Evolutionary conservation across 2,113 vertebrate species (phyloP).

Genomic region (Sebastes fasciatus): DNA sequence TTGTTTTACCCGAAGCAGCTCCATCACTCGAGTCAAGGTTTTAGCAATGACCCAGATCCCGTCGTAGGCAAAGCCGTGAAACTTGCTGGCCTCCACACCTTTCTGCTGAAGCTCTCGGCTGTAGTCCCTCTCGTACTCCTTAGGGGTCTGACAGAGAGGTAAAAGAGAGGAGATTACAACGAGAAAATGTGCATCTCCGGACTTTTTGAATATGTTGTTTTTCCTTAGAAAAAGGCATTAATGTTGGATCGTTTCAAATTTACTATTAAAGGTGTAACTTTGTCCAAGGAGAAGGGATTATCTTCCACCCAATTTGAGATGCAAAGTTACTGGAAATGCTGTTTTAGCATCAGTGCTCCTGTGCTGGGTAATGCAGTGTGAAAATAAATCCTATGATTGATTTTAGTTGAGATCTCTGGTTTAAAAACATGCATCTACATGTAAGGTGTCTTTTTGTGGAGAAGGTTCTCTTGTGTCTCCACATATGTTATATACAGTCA

Average conservation of each 20-base stretch:
- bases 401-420: background rate
- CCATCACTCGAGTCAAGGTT: conserved; percentile 94
- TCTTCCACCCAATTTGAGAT: conserved; percentile 21
- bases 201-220: background rate
- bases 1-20: conserved; percentile 89
- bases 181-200: conserved; percentile 8
- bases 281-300: background rate
- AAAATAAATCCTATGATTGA: conserved; percentile 26
- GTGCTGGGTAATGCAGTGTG: background rate
- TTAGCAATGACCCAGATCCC: conserved; percentile 99
- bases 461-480: background rate
- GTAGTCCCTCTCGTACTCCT: conserved; percentile 96
- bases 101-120: conserved; percentile 91
- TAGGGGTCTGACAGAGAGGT: conserved; percentile 88
- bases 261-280: conserved; percentile 5
- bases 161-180: background rate
- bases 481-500: background rate
- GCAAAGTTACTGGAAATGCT: conserved; percentile 25
- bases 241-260: background rate
- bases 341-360: conserved; percentile 15
- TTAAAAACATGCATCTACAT: conserved; percentile 22
- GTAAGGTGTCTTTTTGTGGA: background rate
- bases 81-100: conserved; percentile 95
- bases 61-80: conserved; percentile 98
- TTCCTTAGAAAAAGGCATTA: background rate